Evolutionary conservation across 2,888 invertebrate genomes (phyloP), one percentile per base, ranked within the genome.

Genomic region (Agrotis clavis): DNA sequence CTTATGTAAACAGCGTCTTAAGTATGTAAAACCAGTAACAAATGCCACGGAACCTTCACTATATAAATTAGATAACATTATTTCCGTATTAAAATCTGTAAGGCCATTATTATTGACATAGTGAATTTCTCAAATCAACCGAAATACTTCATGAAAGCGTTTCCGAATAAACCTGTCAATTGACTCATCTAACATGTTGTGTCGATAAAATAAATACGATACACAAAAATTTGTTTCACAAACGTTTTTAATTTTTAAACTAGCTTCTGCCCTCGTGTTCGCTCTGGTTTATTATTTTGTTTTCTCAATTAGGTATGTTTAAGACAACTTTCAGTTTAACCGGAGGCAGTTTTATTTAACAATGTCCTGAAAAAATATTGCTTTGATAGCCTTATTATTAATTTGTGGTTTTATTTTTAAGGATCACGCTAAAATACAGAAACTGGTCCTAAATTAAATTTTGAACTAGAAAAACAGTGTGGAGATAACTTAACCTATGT

Each of bases 41-140:
- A 81, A 71, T 64, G 30, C 51, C 56, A 68, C 9, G 35, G 21
- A 69, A 81, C 81, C 84, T 78, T 84, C 74, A 78, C 77, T 61
- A 59, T 54, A 67, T 63, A 67, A 57, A 77, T 67, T 68, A 68
- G 47, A 41, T 81, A 68, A 66, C 47, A 73, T 56, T 60, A 65
- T 73, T 83, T 67, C 67, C 67, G 71, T 54, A 57, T 64, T 50
- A 57, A 67, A 68, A 71, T 60, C 48, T 14, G 59, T 41, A 48
- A 56, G 19, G 50, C 35, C 50, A 67, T 56, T 65, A 63, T 41
- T 7, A 53, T 67, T 73, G 67, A 69, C 62, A 65, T 30, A 45
- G 16, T 67, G 54, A 71, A 73, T 75, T 67, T 67, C 56, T 69
- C 35, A 56, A 70, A 71, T 60, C 16, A 57, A 53, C 14, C 21